Evolutionary conservation across 2,113 vertebrate genomes (phyloP).

Genomic region (Takifugu bimaculatus): DNA sequence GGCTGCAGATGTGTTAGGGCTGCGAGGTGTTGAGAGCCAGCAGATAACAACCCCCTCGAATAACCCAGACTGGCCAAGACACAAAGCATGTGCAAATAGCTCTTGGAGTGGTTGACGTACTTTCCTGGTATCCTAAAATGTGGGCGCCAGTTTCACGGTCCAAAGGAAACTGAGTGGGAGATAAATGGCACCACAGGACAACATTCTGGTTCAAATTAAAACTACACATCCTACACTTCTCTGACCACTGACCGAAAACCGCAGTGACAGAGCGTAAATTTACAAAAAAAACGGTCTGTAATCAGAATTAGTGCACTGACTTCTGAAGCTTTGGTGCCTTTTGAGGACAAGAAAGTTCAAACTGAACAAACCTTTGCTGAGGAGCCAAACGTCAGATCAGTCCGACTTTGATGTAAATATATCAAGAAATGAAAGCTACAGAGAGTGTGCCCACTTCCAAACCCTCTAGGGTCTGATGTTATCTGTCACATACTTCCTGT

Average conservation of each 20-base stretch:
- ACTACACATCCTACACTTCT: conserved; percentile 16
- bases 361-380: too few relatives aligned
- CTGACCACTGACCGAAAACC: neutral
- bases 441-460: conserved; percentile 12
- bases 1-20: conserved; percentile 41
- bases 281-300: too few relatives aligned
- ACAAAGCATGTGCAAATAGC: conserved; percentile 66
- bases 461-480: conserved; percentile 28
- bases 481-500: conserved; percentile 4
- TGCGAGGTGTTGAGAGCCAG: conserved; percentile 40
- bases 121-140: conserved; percentile 37
- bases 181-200: conserved; percentile 16
- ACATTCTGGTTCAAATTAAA: conserved; percentile 24
- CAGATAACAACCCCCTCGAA: conserved; percentile 66
- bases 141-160: conserved; percentile 28
- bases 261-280: too few relatives aligned
- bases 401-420: conserved; percentile 48
- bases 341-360: too few relatives aligned
- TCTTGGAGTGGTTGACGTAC: conserved; percentile 47
- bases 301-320: too few relatives aligned
- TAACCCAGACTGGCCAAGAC: conserved; percentile 55
- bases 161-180: conserved; percentile 33
- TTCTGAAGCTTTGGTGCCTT: too few relatives aligned
- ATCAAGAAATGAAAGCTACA: conserved; percentile 34
- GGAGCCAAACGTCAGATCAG: too few relatives aligned